Base-by-base conservation (phyloP, 2,797 vertebrate genomes). In the Pangasius macronema region DNA sequence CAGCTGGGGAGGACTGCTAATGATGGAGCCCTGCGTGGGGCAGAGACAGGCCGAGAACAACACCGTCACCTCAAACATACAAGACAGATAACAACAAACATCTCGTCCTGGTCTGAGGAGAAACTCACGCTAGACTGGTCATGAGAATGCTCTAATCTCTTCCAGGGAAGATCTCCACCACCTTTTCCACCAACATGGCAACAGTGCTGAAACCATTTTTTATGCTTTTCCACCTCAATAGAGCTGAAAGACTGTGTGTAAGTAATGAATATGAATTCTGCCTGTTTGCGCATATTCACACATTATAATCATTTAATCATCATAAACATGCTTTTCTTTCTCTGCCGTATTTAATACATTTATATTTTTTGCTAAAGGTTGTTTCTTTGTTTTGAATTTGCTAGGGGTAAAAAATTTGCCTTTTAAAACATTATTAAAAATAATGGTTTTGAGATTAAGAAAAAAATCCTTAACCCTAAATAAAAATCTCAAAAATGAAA, bases 11-110 rank as follows among this genome's bases (percentile, higher is more conserved):
- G 97, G 98, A 90, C 98, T 98, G 97, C 96, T 99, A 99, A 99
- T 99, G 98, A 97, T 98, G 97, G 97, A 98, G 95, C 97, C 98
- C 98, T 99, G 97, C 92, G 96, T 49, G 39, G 96, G 95, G 95
- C 92, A 93, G 95, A 90, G 84, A 92, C 87, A 90, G 90, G 87
- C 89, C 83, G 80, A 93, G 88, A 92, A 90, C 89, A 89, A 18
- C 85, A 86, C 87, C 16, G 82, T 94, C 88, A 93, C 89, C 7
- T 72, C 42, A 85, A 55, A 76, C 53, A 59, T 36, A 70, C 57
- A 70, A 46, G 59, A 75, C 70, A 65, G 16, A 91, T 55, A 83
- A 81, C 5, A 36, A 57, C 30, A 36, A 49, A 10, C 76, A 79
- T 1, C 49, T 53, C 49, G 49, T 53, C 49, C 9, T n/a, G 39